Percentiles rank a stretch among this genome's conserved stretches.
These are phyloP conservation scores for Patella ulyssiponensis DNA, from an alignment of 2,888 invertebrate species.

Conservation along the genomic window DNA sequence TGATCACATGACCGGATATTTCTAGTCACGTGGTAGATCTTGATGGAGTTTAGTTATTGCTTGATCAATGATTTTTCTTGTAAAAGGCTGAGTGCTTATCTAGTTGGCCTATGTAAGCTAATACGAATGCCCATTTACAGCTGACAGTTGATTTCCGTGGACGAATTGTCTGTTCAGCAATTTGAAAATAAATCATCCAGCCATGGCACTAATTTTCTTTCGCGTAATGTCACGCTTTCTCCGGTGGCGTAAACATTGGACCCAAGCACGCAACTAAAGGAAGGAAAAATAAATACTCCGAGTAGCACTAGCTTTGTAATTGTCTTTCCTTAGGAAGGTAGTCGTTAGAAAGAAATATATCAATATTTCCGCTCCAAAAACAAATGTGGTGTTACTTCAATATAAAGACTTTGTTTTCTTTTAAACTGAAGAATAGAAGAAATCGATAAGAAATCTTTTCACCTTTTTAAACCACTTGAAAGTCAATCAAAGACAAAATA, in stretches of 20 bases:
- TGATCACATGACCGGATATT: conserved; percentile 32
- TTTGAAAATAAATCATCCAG: conserved; percentile 26
- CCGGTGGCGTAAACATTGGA: background rate
- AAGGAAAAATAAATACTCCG: background rate
- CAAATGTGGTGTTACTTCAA: background rate
- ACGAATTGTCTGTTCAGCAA: conserved; percentile 20
- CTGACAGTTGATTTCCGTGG: conserved; percentile 38
- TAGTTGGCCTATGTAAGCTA: conserved; percentile 29
- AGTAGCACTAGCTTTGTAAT: background rate
- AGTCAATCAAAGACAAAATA: no score
- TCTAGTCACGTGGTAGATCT: conserved; percentile 20
- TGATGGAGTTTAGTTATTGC: conserved; percentile 38
- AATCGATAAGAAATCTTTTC: no score
- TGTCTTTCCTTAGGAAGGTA: conserved; percentile 3
- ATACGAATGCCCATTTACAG: conserved; percentile 32
- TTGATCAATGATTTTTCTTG: conserved; percentile 22
- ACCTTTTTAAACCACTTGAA: no score
- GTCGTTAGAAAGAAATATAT: conserved; percentile 3
- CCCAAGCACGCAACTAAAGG: conserved; percentile 3
- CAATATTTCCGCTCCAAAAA: background rate
- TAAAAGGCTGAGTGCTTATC: conserved; percentile 32
- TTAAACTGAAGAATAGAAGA: no score
- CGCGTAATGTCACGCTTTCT: conserved; percentile 3
- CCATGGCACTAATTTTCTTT: conserved; percentile 22
- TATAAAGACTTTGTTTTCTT: no score